Evolutionary conservation across 2,797 vertebrate genomes (phyloP).

Genomic region (Acanthiza pusilla): DNA sequence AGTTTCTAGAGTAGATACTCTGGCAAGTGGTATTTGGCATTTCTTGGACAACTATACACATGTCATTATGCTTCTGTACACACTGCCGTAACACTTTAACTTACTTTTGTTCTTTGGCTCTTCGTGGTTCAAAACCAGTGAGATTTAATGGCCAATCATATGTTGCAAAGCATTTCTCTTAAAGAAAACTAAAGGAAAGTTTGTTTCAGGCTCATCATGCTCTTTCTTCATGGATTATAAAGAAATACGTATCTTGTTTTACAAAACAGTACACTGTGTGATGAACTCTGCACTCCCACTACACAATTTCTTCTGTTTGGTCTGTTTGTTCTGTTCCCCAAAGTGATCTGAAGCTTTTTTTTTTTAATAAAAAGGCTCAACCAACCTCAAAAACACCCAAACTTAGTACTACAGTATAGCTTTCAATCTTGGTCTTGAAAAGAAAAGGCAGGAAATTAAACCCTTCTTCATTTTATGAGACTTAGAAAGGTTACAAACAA

Average conservation of each 20-base stretch:
- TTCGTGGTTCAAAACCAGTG: background rate
- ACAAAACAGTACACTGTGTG: background rate
- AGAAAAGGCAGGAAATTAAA: background rate
- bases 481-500: background rate
- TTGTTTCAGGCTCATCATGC: background rate
- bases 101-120: background rate
- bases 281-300: background rate
- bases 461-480: background rate
- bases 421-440: background rate
- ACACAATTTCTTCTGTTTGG: background rate
- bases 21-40: background rate
- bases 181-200: background rate
- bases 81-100: background rate
- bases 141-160: background rate
- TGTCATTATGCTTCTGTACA: background rate
- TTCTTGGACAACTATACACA: background rate
- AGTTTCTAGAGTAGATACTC: background rate
- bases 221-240: background rate
- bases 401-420: background rate
- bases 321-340: background rate
- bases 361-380: background rate
- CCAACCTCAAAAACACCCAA: fast-evolving
- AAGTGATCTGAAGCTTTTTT: background rate
- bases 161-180: background rate
- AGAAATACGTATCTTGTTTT: background rate